Evolutionary conservation across 2,888 invertebrate genomes (phyloP).

Genomic region (Melipona beecheii): DNA sequence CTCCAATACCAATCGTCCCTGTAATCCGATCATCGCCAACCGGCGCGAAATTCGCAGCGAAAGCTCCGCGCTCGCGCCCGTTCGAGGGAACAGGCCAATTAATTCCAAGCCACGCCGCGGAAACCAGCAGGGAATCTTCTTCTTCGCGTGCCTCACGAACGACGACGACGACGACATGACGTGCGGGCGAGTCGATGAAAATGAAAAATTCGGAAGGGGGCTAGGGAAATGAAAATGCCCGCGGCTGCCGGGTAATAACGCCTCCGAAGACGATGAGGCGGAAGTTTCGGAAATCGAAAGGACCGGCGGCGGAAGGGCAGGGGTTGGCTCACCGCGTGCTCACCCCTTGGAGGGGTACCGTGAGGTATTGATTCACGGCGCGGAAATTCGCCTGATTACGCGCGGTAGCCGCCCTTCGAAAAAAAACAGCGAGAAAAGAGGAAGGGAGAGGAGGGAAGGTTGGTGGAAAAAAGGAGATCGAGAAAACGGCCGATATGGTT

Average conservation of each 20-base stretch:
- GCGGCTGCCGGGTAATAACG: slow-evolving; percentile 70
- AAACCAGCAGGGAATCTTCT: not conserved
- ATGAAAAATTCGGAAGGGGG: slow-evolving; percentile 69
- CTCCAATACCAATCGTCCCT: not conserved
- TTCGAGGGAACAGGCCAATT: slow-evolving; percentile 36
- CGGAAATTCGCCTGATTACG: slow-evolving; percentile 71
- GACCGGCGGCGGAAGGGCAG: slow-evolving; percentile 33
- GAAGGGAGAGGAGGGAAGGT: not conserved
- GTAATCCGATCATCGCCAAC: not conserved
- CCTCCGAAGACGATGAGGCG: slow-evolving; percentile 66
- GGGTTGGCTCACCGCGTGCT: slow-evolving; percentile 18
- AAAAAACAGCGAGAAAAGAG: not conserved
- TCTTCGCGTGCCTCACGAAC: not conserved
- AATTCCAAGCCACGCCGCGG: slow-evolving; percentile 35
- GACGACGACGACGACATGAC: not conserved
- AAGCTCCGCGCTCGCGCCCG: not conserved
- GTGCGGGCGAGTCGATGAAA: slow-evolving; percentile 51
- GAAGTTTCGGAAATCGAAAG: slow-evolving; percentile 68
- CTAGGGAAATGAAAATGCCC: slow-evolving; percentile 75
- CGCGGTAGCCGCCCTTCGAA: slow-evolving; percentile 30
- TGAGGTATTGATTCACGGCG: slow-evolving; percentile 70
- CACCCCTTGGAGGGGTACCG: not conserved
- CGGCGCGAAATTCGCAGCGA: not conserved
- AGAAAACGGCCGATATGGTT: slow-evolving; percentile 31
- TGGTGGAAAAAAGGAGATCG: not conserved